Percentiles rank a stretch among this genome's conserved stretches.
Conservation (phyloP, 2,888 invertebrate species). For the Dicroscelio sp. region DNA sequence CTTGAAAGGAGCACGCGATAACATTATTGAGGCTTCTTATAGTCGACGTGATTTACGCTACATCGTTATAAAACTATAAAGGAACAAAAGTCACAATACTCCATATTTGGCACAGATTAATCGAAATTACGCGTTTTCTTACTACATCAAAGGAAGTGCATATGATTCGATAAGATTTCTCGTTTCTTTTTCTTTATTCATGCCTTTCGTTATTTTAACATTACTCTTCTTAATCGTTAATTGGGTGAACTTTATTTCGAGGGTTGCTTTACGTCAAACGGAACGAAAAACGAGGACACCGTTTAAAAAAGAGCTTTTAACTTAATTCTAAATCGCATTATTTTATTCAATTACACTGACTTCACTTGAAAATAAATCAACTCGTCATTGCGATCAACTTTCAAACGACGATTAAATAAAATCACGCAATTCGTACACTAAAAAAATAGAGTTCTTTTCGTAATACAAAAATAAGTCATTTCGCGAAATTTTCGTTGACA, state of each 20-base stretch:
- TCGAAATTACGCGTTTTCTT: conserved; percentile 84
- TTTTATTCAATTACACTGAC: no score
- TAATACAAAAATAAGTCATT: no score
- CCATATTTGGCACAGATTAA: conserved; percentile 91
- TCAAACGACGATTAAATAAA: no score
- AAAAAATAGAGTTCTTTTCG: no score
- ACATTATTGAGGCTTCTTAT: conserved; percentile 63
- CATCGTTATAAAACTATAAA: conserved; percentile 84
- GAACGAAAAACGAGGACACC: no score
- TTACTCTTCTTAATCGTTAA: background rate
- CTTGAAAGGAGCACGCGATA: conserved; percentile 57
- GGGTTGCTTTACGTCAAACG: background rate
- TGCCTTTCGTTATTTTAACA: no score
- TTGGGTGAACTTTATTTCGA: background rate
- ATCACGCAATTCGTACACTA: no score
- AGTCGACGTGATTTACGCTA: conserved; percentile 76
- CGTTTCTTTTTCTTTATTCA: background rate
- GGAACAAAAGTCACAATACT: conserved; percentile 91
- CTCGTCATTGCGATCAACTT: no score
- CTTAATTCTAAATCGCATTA: no score
- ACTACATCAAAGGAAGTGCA: conserved; percentile 74
- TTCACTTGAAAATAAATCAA: no score
- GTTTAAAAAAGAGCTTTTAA: no score
- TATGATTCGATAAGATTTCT: conserved; percentile 46
- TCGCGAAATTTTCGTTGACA: no score